phyloP scores from a whole-genome alignment of 1,140 invertebrate species.

The Condylostylus longicornis region DNA sequence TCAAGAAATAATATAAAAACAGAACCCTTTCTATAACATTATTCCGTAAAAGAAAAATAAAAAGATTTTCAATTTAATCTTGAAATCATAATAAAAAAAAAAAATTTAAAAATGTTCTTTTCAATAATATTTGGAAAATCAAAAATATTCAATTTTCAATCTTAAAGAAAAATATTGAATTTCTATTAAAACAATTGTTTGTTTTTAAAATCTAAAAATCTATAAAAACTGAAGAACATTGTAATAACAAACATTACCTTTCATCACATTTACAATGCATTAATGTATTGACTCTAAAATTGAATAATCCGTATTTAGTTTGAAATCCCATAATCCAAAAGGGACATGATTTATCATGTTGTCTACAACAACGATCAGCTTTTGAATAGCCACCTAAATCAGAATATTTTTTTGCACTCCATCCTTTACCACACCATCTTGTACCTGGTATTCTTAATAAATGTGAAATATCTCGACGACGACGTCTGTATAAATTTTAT shows the following conservation, averaged over 20 bases:
- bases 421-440: conserved; percentile 75
- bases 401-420: conserved; percentile 53
- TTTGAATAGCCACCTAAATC: conserved; percentile 59
- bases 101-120: too few species aligned
- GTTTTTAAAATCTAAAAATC: too few species aligned
- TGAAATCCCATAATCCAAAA: conserved; percentile 63
- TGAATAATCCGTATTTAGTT: conserved; percentile 64
- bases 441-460: conserved; percentile 62
- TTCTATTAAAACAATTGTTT: too few species aligned
- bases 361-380: conserved; percentile 69
- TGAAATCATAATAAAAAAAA: too few species aligned
- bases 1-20: too few species aligned
- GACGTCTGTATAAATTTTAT: too few species aligned
- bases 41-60: too few species aligned
- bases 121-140: too few species aligned
- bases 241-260: conserved; percentile 44
- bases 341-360: conserved; percentile 66
- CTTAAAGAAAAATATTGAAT: too few species aligned
- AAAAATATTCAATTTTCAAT: too few species aligned
- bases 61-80: too few species aligned
- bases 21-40: too few species aligned
- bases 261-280: conserved; percentile 81
- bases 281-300: conserved; percentile 68
- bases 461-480: conserved; percentile 34
- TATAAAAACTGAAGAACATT: neutral